These are phyloP conservation scores for Meles meles DNA, from an alignment of 2,113 vertebrate species.

Conservation along the genomic window DNA sequence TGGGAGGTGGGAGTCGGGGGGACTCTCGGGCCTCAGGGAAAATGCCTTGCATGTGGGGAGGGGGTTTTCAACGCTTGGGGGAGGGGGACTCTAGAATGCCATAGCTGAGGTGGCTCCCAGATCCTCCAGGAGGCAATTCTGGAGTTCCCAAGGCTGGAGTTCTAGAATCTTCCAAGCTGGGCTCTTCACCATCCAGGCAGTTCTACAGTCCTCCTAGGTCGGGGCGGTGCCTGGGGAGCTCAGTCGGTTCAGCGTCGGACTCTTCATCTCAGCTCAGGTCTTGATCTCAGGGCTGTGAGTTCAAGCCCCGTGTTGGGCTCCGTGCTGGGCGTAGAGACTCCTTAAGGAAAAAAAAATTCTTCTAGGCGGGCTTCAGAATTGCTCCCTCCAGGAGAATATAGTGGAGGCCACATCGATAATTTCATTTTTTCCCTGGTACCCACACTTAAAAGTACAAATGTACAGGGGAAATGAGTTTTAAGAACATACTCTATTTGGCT, in stretches of 20 bases:
- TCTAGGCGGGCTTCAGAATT: too few species aligned
- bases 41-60: background rate
- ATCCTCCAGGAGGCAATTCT: background rate
- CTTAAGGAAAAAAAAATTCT: background rate
- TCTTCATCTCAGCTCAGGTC: background rate
- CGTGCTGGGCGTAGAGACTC: background rate
- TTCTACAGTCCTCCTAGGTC: background rate
- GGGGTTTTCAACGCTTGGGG: background rate
- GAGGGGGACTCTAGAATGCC: background rate
- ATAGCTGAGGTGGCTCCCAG: background rate
- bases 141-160: background rate
- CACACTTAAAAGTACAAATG: background rate
- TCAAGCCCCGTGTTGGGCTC: background rate
- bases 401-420: fast-evolving
- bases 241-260: fast-evolving
- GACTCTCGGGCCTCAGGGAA: background rate
- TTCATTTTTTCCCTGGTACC: background rate
- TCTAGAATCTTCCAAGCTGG: background rate
- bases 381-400: background rate
- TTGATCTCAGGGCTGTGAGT: background rate
- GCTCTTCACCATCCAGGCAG: background rate
- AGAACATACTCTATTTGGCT: background rate
- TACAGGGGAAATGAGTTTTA: background rate
- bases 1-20: background rate
- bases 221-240: background rate